Percentiles rank a stretch among this genome's conserved stretches.
phyloP scores from a whole-genome alignment of 2,888 invertebrate genomes.

The Melinopterus prodromus region DNA sequence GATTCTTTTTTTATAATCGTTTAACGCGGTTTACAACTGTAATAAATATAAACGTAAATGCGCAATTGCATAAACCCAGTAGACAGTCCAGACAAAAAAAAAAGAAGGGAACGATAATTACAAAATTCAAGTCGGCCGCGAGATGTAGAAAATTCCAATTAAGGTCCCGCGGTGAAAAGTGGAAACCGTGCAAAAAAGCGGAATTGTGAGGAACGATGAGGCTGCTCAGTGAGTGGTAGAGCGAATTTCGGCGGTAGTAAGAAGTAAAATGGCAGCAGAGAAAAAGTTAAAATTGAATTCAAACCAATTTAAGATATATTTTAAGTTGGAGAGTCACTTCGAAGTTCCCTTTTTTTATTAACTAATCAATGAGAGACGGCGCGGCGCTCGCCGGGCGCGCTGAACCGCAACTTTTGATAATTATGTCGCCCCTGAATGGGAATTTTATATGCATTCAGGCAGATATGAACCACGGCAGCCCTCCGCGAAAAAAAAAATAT shows the following conservation, averaged over 20 bases:
- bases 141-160: background rate
- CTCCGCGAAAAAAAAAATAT: background rate
- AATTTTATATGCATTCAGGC: conserved; percentile 33
- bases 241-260: conserved; percentile 23
- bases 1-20: too few species aligned
- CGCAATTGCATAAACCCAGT: background rate
- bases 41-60: background rate
- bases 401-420: conserved; percentile 53
- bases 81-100: background rate
- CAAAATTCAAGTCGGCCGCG: background rate
- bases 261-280: conserved; percentile 48
- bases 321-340: conserved; percentile 53
- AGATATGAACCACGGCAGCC: background rate
- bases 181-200: conserved; percentile 5
- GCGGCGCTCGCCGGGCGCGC: conserved; percentile 50
- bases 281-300: conserved; percentile 54
- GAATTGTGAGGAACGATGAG: conserved; percentile 14
- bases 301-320: conserved; percentile 53
- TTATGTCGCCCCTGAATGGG: conserved; percentile 49
- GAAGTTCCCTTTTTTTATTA: conserved; percentile 53
- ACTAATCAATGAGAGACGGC: conserved; percentile 53
- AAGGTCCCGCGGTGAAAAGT: background rate
- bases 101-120: background rate
- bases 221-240: background rate
- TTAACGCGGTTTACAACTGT: too few species aligned